Base-by-base conservation (phyloP, 2,113 vertebrate species). In the Perccottus glenii region DNA sequence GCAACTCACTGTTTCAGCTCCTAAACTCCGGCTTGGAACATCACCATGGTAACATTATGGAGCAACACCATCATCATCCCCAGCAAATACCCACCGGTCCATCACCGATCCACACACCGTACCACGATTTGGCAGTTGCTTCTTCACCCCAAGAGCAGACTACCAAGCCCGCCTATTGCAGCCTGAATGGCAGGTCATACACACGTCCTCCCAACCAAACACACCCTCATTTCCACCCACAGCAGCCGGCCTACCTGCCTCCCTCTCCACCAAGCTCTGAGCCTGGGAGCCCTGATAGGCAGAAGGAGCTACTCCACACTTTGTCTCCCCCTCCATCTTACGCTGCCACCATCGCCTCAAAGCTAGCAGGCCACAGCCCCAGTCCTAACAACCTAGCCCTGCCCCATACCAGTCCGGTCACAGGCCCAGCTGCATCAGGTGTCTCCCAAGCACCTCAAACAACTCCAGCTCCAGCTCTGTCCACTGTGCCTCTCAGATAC, bases 251-350 rank as follows among this genome's bases (percentile, higher is more conserved):
- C 77, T 98, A 98, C 85, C 95, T 99, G 63, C 98, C 98, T 32
- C 97, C 97, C 3, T 99, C 98, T 0, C 98, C 97, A 10, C 98
- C 97, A 5, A 97, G 93, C 85, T 99, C 97, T 1, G 96, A 99
- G 84, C 98, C 98, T 14, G 96, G 96, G 66, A 99, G 97, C 84
- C 98, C 97, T 1, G 96, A 98, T 83, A 92, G 96, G 73, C 96
- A 98, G 90, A 97, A 95, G 87, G 96, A 98, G 91, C 94, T 98
- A 81, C 92, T 98, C 53, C 95, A 97, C 83, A 96, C 95, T 87
- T 89, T 98, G 90, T 96, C 95, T 33, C 97, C 97, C 38, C 98
- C 97, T 65, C 97, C 98, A 0, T 99, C 98, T 0, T 99, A 99
- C 0, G 97, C 96, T 0, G 98, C 96, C 79, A 96, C 95, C 15